These are phyloP conservation scores for Aplidium turbinatum DNA, from an alignment of 23 tunicate genomes.

Conservation along the genomic window DNA sequence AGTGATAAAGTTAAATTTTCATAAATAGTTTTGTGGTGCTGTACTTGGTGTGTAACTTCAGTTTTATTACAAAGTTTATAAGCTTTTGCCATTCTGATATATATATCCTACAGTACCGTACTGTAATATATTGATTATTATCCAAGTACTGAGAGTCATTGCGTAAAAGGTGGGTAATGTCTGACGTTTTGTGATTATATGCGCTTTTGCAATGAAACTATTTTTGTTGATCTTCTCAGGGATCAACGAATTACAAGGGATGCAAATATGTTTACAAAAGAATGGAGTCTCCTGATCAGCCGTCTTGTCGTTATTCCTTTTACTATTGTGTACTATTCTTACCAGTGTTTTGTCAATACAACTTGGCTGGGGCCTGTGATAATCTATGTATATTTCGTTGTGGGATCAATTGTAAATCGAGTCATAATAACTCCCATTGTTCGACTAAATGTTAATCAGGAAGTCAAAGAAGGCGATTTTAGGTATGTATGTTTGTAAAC, in stretches of 20 bases:
- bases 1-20: too few relatives aligned
- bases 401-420: constrained; percentile 86
- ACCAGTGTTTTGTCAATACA: constrained; percentile 88
- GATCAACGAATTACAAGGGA: constrained; percentile 87
- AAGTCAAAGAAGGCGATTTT: constrained; percentile 79
- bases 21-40: too few relatives aligned
- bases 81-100: too few relatives aligned
- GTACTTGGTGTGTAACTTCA: too few relatives aligned
- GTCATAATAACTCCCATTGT: constrained; percentile 81
- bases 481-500: constrained; percentile 40
- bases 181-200: too few relatives aligned
- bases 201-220: too few relatives aligned
- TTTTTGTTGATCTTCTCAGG: too few relatives aligned
- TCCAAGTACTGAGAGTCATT: too few relatives aligned
- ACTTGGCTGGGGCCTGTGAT: constrained; percentile 90
- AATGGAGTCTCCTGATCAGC: constrained; percentile 60
- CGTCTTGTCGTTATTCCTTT: constrained; percentile 78
- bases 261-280: constrained; percentile 71
- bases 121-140: too few relatives aligned
- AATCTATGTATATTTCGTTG: constrained; percentile 83
- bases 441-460: constrained; percentile 61
- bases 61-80: too few relatives aligned
- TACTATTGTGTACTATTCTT: constrained; percentile 82
- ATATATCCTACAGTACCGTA: too few relatives aligned
- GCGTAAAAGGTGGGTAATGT: too few relatives aligned